These are phyloP conservation scores for Calycopis cecrops DNA, from an alignment of 1,140 invertebrate species.

Conservation along the genomic window DNA sequence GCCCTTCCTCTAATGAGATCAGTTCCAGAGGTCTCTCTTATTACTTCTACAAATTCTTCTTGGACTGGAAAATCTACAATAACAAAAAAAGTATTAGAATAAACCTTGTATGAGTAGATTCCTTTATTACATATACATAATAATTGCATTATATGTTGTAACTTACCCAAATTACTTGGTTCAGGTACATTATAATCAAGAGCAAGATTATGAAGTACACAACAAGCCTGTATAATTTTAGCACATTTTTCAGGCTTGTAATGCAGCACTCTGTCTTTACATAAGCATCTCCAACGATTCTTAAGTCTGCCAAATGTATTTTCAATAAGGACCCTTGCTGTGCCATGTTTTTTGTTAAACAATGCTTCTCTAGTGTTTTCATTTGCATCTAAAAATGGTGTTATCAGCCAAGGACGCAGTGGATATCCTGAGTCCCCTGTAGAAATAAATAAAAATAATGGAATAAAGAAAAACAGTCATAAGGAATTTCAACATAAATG, in stretches of 20 bases:
- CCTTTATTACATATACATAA: not conserved
- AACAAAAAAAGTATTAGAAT: not conserved
- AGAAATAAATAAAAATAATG: no score
- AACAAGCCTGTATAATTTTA: slow-evolving; percentile 18
- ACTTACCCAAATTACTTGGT: not conserved
- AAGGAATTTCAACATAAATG: no score
- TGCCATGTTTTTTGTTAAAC: slow-evolving; percentile 36
- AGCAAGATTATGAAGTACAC: slow-evolving; percentile 17
- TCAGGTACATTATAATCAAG: slow-evolving; percentile 6
- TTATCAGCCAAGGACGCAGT: slow-evolving; percentile 51
- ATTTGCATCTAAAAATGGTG: slow-evolving; percentile 31
- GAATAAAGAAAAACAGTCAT: no score
- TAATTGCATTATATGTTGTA: not conserved
- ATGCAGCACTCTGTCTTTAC: slow-evolving; percentile 21
- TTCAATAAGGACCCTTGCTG: slow-evolving; percentile 42
- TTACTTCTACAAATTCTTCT: not conserved
- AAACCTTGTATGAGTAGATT: not conserved
- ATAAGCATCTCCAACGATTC: slow-evolving; percentile 33
- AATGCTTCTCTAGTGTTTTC: slow-evolving; percentile 27
- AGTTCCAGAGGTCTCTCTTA: not conserved
- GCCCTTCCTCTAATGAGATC: not conserved
- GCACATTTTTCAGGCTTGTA: slow-evolving; percentile 22
- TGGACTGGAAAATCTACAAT: no score
- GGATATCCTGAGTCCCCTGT: slow-evolving; percentile 53
- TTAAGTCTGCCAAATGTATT: slow-evolving; percentile 53